Evolutionary conservation across 2,888 invertebrate genomes (phyloP).

Genomic region (Pherbina coryleti): DNA sequence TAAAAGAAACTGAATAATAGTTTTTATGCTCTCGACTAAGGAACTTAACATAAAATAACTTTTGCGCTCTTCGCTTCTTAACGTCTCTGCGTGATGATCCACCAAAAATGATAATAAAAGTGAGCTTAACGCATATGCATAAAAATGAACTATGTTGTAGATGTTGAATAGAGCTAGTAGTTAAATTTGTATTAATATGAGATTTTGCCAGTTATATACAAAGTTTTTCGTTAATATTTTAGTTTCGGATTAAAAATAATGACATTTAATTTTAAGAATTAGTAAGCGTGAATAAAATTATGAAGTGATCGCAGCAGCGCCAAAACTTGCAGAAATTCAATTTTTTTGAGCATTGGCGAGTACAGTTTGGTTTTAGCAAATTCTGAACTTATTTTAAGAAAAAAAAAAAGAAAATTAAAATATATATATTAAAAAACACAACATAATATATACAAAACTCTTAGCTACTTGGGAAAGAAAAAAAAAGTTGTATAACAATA

Average conservation of each 20-base stretch:
- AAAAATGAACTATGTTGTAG: not conserved
- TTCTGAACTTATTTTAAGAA: conserved; percentile 14
- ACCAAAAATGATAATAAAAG: no score
- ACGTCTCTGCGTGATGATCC: no score
- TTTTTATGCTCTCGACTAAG: no score
- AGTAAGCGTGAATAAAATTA: conserved; percentile 14
- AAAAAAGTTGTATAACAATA: not conserved
- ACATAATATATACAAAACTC: not conserved
- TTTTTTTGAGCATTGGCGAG: not conserved
- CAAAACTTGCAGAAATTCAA: not conserved
- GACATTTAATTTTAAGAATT: conserved; percentile 10
- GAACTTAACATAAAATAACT: no score
- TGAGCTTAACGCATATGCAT: not conserved
- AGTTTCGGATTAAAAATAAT: conserved; percentile 10
- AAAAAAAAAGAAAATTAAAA: not conserved
- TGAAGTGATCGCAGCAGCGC: conserved; percentile 45
- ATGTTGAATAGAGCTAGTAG: no score
- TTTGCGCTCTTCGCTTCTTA: no score
- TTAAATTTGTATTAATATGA: not conserved
- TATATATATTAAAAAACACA: not conserved
- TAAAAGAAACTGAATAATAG: no score
- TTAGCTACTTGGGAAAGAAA: no score
- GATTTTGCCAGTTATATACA: conserved; percentile 14
- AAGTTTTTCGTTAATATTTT: not conserved
- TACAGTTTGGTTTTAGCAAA: not conserved